Percentiles rank a stretch among this genome's conserved stretches.
phyloP scores from a whole-genome alignment of 2,888 invertebrate genomes.

The Rapana venosa region DNA sequence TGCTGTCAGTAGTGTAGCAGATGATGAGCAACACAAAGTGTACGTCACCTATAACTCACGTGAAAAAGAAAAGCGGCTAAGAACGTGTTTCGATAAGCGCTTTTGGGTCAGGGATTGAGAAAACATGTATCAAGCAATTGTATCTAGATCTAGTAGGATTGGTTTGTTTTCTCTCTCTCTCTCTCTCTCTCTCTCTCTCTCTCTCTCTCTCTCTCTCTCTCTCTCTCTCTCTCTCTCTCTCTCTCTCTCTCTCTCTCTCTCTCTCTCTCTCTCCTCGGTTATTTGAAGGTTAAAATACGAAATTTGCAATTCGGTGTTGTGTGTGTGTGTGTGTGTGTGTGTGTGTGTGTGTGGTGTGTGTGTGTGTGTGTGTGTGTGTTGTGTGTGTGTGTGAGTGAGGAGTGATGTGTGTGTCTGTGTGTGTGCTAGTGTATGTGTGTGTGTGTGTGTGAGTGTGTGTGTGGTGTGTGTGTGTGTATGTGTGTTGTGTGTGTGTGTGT shows the following conservation, averaged over 20 bases:
- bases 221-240: conserved; percentile 30
- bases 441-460: not conserved
- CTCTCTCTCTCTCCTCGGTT: not conserved
- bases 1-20: not conserved
- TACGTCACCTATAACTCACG: not conserved
- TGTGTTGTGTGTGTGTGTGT: not conserved
- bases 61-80: too few species aligned
- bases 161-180: too few species aligned
- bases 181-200: conserved; percentile 29
- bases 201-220: conserved; percentile 24
- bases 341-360: not conserved
- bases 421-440: not conserved
- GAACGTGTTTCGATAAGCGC: not conserved
- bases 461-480: not conserved
- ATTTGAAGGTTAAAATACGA: not conserved
- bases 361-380: not conserved
- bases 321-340: not conserved
- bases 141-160: not conserved
- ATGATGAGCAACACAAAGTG: not conserved
- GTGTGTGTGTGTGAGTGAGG: not conserved
- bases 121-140: not conserved
- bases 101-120: not conserved
- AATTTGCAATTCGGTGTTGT: not conserved
- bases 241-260: not conserved
- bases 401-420: not conserved